Base-by-base conservation (phyloP, 2,888 invertebrate genomes). In the Conops quadrifasciatus region DNA sequence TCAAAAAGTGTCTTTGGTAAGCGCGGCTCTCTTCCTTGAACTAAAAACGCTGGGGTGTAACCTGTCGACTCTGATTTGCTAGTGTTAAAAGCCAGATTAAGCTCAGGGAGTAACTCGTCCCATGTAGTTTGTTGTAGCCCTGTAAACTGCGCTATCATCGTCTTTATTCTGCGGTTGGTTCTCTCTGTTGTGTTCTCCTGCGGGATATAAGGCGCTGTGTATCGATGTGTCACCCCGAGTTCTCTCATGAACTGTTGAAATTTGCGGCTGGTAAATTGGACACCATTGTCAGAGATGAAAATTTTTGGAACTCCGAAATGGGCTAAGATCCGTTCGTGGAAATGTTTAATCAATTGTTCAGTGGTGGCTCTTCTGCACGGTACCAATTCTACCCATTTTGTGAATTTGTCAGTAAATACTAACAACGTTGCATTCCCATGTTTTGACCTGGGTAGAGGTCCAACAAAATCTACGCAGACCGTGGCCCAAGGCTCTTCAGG, bases 301-400 rank as follows among this genome's bases (percentile, higher is more conserved):
- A 45, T 45, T 1, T 45, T 45, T 13, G 45, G 45, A 13, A 45
- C 45, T 1, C 45, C 45, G 15, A 45, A 45, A 45, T 45, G 45
- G 11, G 45, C 45, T 13, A 45, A 13, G 15, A 45, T 9, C 15
- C 45, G 9, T 15, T 53, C 53, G 19, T 24, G 3, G 53, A 53
- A 53, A 1, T 24, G 21, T 53, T 13, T 53, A 11, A 21, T 53
- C 0, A 24, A 19, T 3, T 11, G 9, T 53, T 53, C 24, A n/a
- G 21, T 53, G 53, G 60, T 60, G 60, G 58, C 58, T 28, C 2
- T n/a, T n/a, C n/a, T n/a, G n/a, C n/a, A n/a, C n/a, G n/a, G n/a
- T n/a, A n/a, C n/a, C n/a, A n/a, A n/a, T n/a, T n/a, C n/a, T n/a
- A n/a, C n/a, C n/a, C n/a, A n/a, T n/a, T n/a, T n/a, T n/a, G n/a